Percentiles rank a stretch among this genome's conserved stretches.
Evolutionary conservation across 1,140 invertebrate species (phyloP).

Genomic region (Trachymyrmex septentrionalis): DNA sequence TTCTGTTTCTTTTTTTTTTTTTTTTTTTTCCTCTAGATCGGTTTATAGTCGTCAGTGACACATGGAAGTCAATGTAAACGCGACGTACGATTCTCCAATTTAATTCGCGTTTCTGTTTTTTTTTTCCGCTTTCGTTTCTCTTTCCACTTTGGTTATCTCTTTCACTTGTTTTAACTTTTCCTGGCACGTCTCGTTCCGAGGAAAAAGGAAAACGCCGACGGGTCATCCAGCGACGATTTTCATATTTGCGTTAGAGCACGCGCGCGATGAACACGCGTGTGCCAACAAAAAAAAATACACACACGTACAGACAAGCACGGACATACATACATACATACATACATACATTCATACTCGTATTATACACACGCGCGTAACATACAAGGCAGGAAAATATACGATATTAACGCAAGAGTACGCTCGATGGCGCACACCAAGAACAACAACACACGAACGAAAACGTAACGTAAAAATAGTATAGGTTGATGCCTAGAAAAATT

Average conservation of each 20-base stretch:
- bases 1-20: neutral
- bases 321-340: neutral
- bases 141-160: neutral
- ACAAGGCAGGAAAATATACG: conserved; percentile 45
- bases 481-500: conserved; percentile 85
- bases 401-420: conserved; percentile 60
- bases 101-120: conserved; percentile 17
- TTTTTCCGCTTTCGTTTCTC: neutral
- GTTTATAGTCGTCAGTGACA: neutral
- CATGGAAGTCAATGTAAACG: conserved; percentile 22
- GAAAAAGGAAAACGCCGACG: neutral
- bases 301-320: neutral
- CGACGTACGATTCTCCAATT: conserved; percentile 19
- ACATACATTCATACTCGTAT: neutral
- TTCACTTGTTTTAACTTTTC: conserved; percentile 26
- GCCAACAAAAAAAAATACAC: neutral
- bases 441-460: conserved; percentile 66
- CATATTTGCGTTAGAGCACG: conserved; percentile 34
- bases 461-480: conserved; percentile 80
- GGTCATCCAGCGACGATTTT: conserved; percentile 12
- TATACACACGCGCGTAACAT: conserved; percentile 19
- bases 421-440: conserved; percentile 68
- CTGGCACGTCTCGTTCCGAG: neutral
- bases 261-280: conserved; percentile 43
- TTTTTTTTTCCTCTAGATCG: neutral